Evolutionary conservation across 2,888 invertebrate genomes (phyloP), one percentile per base, ranked within the genome.

Genomic region (Zelleria hepariella): DNA sequence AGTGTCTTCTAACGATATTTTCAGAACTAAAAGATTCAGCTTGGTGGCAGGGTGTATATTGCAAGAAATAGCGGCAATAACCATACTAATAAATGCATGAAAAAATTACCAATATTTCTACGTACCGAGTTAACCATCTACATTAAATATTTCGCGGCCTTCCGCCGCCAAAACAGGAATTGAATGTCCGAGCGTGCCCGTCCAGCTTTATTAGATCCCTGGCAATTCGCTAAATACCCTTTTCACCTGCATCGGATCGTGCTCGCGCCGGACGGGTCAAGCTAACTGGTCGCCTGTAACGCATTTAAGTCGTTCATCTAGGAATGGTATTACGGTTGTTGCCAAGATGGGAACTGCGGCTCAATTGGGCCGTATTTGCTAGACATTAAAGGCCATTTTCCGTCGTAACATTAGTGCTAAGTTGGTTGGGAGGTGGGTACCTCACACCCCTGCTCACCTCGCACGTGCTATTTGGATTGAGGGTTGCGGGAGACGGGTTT

Each of bases 241-340:
- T 32, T 32, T 54, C 25, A 23, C 15, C 20, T 62, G 67, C 68
- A 64, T 66, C 60, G 63, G 62, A 61, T 61, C 61, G 61, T 61
- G 57, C 58, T 58, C 62, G 58, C 60, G 55, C 2, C 59, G 15
- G 64, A 62, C 42, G 67, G 80, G 68, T 78, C 79, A 71, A 48
- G 68, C 64, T 73, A 63, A 62, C 61, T 77, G 83, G 85, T 67
- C 70, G 73, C 73, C 70, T 72, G 68, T 86, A 86, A 87, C 81
- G 71, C 73, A 77, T 85, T 86, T 86, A 86, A 86, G 86, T 82
- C 84, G 80, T 78, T 86, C 86, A 85, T 87, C 86, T 86, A 85
- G 79, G 77, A 86, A 86, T 86, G 84, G 86, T 80, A 85, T 87
- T 86, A 87, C 78, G 73, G 80, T 72, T 42, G 32, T 15, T 10